Evolutionary conservation across 2,888 invertebrate species (phyloP), one percentile per base, ranked within the genome.

Genomic region (Euplagia quadripunctaria): DNA sequence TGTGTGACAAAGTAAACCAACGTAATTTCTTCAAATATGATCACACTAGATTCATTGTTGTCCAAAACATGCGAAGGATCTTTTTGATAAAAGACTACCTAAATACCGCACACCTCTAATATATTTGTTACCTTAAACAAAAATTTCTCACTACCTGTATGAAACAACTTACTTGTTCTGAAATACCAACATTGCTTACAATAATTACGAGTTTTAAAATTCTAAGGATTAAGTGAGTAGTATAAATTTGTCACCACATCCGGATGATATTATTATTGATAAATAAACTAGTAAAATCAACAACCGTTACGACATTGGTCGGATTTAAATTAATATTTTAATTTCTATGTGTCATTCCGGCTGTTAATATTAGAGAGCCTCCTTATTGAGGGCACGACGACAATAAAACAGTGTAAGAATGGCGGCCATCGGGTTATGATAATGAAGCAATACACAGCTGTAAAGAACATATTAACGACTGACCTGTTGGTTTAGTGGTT

Each of bases 171-270:
- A n/a, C n/a, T n/a, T n/a, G n/a, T n/a, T 42, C 1, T 64, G 16
- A 42, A 61, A 61, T 46, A 43, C 14, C 58, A 43, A 68, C n/a
- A 68, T 69, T 58, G 49, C 31, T 46, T 46, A 61, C 42, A 20
- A 61, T 61, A 69, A 66, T 58, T 61, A 68, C 41, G 31, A 31
- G 11, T 46, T 72, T 51, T 20, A 20, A 16, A 63, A 6, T 49
- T 31, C 8, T 20, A 51, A 66, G 51, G n/a, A 20, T 58, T 6
- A 58, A 20, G 11, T 20, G 4, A 46, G 11, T 58, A n/a, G 9
- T 20, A 58, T 20, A 58, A 20, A 20, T 31, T 58, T 12, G 5
- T 58, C 12, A 58, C 31, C 6, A 58, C 20, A 58, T 31, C 20
- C 20, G 20, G 58, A 31, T 58, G 5, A 5, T 14, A 58, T 31